Conservation (phyloP, 2,888 invertebrate genomes). For the Phoenoteleia sp. region DNA sequence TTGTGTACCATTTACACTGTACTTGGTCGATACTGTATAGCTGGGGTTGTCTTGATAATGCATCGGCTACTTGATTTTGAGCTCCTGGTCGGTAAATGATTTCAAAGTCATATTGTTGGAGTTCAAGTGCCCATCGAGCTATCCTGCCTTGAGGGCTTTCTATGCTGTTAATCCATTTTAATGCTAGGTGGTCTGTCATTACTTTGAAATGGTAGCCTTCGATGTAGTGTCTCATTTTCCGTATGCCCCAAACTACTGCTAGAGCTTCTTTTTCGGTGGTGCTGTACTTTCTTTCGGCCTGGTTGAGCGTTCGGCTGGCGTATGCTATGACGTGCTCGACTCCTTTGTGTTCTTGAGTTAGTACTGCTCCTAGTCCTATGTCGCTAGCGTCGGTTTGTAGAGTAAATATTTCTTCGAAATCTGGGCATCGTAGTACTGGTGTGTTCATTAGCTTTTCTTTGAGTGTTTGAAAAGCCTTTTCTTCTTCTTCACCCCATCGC, state of each 20-base stretch:
- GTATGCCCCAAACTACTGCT: slow-evolving; percentile 71
- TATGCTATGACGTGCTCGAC: slow-evolving; percentile 71
- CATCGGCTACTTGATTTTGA: not conserved
- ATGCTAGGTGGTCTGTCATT: slow-evolving; percentile 72
- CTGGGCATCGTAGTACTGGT: slow-evolving; percentile 16
- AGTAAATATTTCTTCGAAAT: slow-evolving; percentile 4
- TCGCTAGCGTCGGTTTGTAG: slow-evolving; percentile 49
- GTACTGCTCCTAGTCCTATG: slow-evolving; percentile 20
- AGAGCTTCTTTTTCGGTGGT: slow-evolving; percentile 75
- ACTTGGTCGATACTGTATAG: no score
- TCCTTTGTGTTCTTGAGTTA: no score
- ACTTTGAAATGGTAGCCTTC: slow-evolving; percentile 76
- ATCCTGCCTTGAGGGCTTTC: slow-evolving; percentile 68
- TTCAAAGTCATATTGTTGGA: slow-evolving; percentile 41
- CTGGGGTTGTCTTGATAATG: no score
- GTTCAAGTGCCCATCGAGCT: slow-evolving; percentile 63
- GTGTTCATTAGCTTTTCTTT: not conserved
- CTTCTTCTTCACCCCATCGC: slow-evolving; percentile 7
- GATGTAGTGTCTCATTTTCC: slow-evolving; percentile 72
- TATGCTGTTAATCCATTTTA: slow-evolving; percentile 68
- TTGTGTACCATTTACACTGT: no score
- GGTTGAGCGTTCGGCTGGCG: slow-evolving; percentile 57
- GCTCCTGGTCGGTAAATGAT: not conserved
- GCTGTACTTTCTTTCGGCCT: slow-evolving; percentile 60
- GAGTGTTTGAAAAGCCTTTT: not conserved